phyloP scores from a whole-genome alignment of 2,888 invertebrate species.

The Noctua comes region DNA sequence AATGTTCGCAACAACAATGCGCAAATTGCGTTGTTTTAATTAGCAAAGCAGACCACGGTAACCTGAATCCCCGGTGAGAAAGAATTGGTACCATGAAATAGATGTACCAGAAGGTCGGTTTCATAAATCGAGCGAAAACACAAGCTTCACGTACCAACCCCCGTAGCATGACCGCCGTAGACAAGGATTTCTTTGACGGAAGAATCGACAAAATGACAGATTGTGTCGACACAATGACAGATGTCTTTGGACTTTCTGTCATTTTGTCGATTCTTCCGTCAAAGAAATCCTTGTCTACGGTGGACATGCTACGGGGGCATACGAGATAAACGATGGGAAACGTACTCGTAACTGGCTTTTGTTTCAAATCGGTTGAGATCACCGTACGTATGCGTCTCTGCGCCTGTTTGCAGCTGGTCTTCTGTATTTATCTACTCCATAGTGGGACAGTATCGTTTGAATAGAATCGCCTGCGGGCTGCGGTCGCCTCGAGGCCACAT shows the following conservation, averaged over 20 bases:
- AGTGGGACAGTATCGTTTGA: slow-evolving; percentile 48
- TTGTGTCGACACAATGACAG: no score
- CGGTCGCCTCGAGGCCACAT: slow-evolving; percentile 59
- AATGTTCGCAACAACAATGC: slow-evolving; percentile 35
- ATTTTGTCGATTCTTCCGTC: no score
- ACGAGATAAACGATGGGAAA: not conserved
- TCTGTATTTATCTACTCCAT: slow-evolving; percentile 14
- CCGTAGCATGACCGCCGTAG: no score
- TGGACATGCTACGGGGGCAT: no score
- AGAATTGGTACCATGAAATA: slow-evolving; percentile 29
- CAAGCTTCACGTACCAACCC: not conserved
- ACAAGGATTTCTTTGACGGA: no score
- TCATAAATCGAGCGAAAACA: not conserved
- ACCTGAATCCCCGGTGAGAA: slow-evolving; percentile 48
- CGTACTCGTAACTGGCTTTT: no score
- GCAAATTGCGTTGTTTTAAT: slow-evolving; percentile 55
- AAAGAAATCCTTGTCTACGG: no score
- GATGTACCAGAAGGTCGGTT: slow-evolving; percentile 11
- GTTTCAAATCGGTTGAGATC: no score
- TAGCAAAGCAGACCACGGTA: slow-evolving; percentile 63
- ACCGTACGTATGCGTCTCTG: no score
- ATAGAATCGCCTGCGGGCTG: slow-evolving; percentile 54
- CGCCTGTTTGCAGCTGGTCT: not conserved
- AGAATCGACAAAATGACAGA: no score
- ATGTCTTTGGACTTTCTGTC: no score